phyloP scores from a whole-genome alignment of 2,888 invertebrate genomes.

The Vannuccia rotundouncinata region DNA sequence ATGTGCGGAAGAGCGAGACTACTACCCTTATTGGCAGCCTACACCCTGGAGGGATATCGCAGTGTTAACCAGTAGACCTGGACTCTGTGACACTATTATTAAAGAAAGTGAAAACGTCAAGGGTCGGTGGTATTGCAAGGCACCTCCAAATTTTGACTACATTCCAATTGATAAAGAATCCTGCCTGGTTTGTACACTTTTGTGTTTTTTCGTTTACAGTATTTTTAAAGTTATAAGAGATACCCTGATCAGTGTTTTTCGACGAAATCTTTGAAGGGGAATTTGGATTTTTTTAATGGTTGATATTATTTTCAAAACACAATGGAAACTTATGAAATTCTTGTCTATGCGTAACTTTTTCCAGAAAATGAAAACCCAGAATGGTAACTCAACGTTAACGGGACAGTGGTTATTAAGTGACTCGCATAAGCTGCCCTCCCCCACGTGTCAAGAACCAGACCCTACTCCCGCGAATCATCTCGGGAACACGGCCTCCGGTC shows the following conservation, averaged over 20 bases:
- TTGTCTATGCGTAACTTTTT: too few species aligned
- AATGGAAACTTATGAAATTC: too few species aligned
- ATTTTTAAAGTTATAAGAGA: too few species aligned
- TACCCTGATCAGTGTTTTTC: too few species aligned
- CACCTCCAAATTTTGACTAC: conserved; percentile 36
- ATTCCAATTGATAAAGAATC: not conserved
- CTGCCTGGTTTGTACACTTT: too few species aligned
- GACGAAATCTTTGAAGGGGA: too few species aligned
- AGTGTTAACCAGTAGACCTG: conserved; percentile 41
- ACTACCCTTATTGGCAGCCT: conserved; percentile 55
- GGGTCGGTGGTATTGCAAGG: conserved; percentile 38
- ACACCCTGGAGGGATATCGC: conserved; percentile 48
- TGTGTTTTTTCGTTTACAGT: too few species aligned
- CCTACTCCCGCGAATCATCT: conserved; percentile 55
- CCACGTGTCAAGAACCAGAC: conserved; percentile 54
- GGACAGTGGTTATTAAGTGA: not conserved
- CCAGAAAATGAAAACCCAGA: not conserved
- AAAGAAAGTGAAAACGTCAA: conserved; percentile 41
- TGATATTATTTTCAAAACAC: too few species aligned
- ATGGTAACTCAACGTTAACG: not conserved
- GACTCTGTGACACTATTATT: conserved; percentile 36
- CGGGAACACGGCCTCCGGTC: conserved; percentile 52
- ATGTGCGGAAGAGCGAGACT: conserved; percentile 55
- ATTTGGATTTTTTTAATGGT: too few species aligned
- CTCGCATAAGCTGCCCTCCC: conserved; percentile 50